Conservation (phyloP, 2,888 invertebrate genomes). For the Sinohyriopsis cumingii region DNA sequence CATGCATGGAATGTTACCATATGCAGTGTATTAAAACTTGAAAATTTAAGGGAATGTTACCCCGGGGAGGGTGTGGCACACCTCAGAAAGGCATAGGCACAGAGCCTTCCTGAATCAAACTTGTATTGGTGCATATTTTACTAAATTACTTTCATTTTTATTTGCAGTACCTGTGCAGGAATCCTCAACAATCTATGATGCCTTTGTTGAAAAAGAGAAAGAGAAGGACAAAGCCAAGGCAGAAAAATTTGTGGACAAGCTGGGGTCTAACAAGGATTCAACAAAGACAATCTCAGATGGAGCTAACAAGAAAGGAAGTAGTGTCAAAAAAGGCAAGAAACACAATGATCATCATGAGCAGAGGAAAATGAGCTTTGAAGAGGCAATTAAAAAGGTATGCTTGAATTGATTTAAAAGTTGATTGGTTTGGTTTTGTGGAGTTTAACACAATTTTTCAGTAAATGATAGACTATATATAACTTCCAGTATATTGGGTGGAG, state of each 20-base stretch:
- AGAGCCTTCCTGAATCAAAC: too few relatives aligned
- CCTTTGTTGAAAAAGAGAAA: conserved; percentile 59
- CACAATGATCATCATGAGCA: conserved; percentile 14
- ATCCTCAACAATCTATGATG: conserved; percentile 67
- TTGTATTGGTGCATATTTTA: background rate
- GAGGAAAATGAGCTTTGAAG: conserved; percentile 35
- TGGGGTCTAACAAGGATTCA: conserved; percentile 25
- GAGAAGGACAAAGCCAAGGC: conserved; percentile 40
- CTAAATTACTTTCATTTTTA: background rate
- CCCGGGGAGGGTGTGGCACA: too few relatives aligned
- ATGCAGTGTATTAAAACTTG: too few relatives aligned
- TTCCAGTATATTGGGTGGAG: too few relatives aligned
- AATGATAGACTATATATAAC: too few relatives aligned
- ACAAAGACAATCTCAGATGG: conserved; percentile 30
- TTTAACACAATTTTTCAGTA: too few relatives aligned
- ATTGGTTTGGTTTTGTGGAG: too few relatives aligned
- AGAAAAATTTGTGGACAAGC: conserved; percentile 43
- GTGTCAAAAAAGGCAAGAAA: conserved; percentile 21
- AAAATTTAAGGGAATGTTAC: too few relatives aligned
- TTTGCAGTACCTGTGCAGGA: conserved; percentile 66
- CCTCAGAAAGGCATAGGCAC: too few relatives aligned
- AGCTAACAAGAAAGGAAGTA: conserved; percentile 27
- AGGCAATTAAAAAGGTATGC: conserved; percentile 33
- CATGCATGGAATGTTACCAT: too few relatives aligned
- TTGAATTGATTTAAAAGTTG: background rate